These are phyloP conservation scores for Diglossa brunneiventris DNA, from an alignment of 2,113 vertebrate species.

Conservation along the genomic window DNA sequence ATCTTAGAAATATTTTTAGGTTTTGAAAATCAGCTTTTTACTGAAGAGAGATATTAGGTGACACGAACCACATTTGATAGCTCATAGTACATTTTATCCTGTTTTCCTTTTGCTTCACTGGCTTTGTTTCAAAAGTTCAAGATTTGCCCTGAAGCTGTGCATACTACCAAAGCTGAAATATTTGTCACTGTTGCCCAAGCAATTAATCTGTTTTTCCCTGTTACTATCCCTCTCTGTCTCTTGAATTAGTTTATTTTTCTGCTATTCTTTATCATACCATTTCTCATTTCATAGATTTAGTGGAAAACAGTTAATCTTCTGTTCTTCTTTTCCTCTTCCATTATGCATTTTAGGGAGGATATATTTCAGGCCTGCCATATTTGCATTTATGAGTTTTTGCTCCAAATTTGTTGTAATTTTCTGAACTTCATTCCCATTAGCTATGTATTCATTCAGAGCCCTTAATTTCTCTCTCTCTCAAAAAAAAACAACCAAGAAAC, in stretches of 20 bases:
- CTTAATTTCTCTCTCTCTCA: not conserved
- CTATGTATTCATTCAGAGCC: not conserved
- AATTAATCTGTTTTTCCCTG: constrained; percentile 21
- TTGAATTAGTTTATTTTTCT: not conserved
- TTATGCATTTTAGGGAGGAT: not conserved
- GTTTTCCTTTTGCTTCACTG: not conserved
- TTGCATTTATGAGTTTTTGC: not conserved
- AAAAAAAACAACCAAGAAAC: not conserved
- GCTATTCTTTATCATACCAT: not conserved
- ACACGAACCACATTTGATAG: not conserved
- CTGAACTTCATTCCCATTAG: not conserved
- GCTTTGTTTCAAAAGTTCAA: not conserved
- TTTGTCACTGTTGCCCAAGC: not conserved
- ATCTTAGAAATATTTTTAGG: not conserved
- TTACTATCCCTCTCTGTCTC: not conserved
- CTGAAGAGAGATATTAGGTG: not conserved
- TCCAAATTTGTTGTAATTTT: not conserved
- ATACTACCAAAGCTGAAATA: not conserved
- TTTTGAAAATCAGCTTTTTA: not conserved
- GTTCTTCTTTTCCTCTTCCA: not conserved
- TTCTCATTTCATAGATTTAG: not conserved
- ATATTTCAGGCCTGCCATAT: not conserved
- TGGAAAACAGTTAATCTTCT: not conserved
- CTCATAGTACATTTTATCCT: not conserved
- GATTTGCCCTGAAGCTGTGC: not conserved